phyloP scores from a whole-genome alignment of 2,113 vertebrate genomes.

The Hylia prasina region DNA sequence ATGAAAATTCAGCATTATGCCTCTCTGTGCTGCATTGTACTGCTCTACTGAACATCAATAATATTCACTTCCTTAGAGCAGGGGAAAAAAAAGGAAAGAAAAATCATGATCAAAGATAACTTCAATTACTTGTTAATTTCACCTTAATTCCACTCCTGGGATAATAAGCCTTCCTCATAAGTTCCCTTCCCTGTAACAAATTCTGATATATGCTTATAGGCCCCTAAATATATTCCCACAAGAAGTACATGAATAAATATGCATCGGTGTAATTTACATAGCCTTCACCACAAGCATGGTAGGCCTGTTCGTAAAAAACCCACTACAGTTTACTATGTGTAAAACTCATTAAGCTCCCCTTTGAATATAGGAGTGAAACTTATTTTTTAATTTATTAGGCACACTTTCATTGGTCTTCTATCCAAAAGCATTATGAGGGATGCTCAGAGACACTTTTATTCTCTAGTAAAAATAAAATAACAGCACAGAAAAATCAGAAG shows the following conservation, averaged over 20 bases:
- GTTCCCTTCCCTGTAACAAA: conserved; percentile 69
- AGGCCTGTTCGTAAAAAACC: conserved; percentile 64
- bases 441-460: background rate
- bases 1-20: conserved; percentile 74
- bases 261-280: conserved; percentile 73
- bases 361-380: conserved; percentile 59
- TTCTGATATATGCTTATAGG: conserved; percentile 68
- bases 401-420: conserved; percentile 29
- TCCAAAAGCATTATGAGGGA: background rate
- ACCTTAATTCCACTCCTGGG: conserved; percentile 76
- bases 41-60: conserved; percentile 73
- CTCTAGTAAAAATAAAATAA: conserved; percentile 6
- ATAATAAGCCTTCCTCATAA: conserved; percentile 67
- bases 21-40: conserved; percentile 66
- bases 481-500: background rate
- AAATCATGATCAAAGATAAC: conserved; percentile 78
- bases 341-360: conserved; percentile 67
- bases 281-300: conserved; percentile 57
- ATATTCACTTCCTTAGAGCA: conserved; percentile 65
- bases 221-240: conserved; percentile 75
- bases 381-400: conserved; percentile 53
- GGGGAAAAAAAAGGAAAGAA: conserved; percentile 53
- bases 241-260: conserved; percentile 78
- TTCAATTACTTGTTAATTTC: conserved; percentile 79
- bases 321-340: conserved; percentile 60